These are phyloP conservation scores for Sus scrofa DNA, from an alignment of 2,113 vertebrate species.

Conservation along the genomic window DNA sequence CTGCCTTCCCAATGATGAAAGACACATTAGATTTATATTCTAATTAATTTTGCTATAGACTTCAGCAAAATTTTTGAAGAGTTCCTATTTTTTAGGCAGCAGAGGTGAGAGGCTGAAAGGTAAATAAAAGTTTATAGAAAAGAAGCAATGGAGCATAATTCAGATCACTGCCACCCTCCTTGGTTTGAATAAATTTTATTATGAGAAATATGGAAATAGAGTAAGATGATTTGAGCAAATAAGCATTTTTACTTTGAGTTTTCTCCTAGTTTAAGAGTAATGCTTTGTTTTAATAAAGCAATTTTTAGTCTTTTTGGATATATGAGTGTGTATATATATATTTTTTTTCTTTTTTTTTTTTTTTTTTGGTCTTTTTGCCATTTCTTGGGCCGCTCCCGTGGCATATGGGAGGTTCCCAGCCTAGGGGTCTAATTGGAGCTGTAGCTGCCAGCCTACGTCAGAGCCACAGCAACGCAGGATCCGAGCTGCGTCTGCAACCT, in stretches of 20 bases:
- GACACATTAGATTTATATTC: slow-evolving; percentile 44
- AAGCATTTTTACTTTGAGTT: slow-evolving; percentile 4
- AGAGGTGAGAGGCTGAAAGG: not conserved
- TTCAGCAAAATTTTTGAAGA: slow-evolving; percentile 35
- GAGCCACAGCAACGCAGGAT: no score
- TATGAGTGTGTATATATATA: not conserved
- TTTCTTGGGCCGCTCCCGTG: no score
- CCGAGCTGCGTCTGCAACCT: no score
- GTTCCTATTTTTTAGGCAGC: slow-evolving; percentile 18
- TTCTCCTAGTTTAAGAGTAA: slow-evolving; percentile 1
- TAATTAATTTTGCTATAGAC: slow-evolving; percentile 5
- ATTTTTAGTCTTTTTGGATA: slow-evolving; percentile 56
- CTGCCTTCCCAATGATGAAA: slow-evolving; percentile 2
- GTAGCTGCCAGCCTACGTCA: no score
- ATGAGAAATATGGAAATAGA: not conserved
- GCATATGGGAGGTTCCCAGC: no score
- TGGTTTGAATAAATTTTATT: slow-evolving; percentile 2
- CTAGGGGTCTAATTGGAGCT: no score
- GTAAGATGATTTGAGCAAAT: slow-evolving; percentile 18
- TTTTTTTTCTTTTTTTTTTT: no score
- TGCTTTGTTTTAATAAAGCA: slow-evolving; percentile 2
- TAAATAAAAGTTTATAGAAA: not conserved
- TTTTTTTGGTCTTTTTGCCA: no score
- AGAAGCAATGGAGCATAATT: not conserved
- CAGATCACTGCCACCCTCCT: not conserved